Percentiles rank a stretch among this genome's conserved stretches.
These are phyloP conservation scores for Drosophila leontia DNA, from an alignment of 1,140 invertebrate species.

Conservation along the genomic window DNA sequence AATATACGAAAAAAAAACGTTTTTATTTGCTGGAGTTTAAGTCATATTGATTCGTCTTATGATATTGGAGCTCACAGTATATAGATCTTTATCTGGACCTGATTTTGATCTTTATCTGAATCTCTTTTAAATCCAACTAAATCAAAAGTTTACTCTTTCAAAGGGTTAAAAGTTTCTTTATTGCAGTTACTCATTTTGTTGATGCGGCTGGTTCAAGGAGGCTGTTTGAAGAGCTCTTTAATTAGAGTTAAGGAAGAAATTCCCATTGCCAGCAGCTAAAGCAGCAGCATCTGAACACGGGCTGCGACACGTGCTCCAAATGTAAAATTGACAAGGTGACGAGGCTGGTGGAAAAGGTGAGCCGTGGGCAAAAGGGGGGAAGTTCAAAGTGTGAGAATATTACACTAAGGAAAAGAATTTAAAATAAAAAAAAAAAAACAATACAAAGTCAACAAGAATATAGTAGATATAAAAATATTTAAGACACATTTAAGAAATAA, in stretches of 20 bases:
- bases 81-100: too few relatives aligned
- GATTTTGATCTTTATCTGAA: too few relatives aligned
- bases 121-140: not conserved
- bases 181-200: constrained; percentile 24
- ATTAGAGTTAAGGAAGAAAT: constrained; percentile 52
- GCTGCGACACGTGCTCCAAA: constrained; percentile 61
- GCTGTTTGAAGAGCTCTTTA: constrained; percentile 39
- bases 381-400: constrained; percentile 48
- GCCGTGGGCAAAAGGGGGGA: not conserved
- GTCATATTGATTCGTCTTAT: too few relatives aligned
- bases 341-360: not conserved
- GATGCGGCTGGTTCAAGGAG: constrained; percentile 32
- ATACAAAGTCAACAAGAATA: not conserved
- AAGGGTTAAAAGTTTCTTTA: constrained; percentile 14
- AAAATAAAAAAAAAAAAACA: not conserved
- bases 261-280: constrained; percentile 27
- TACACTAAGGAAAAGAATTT: not conserved
- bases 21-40: not conserved
- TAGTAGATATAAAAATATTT: too few relatives aligned
- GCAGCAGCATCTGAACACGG: constrained; percentile 39
- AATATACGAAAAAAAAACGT: too few relatives aligned
- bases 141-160: not conserved
- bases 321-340: constrained; percentile 47
- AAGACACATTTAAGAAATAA: too few relatives aligned
- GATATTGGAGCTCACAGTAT: not conserved